A percentile compares a stretch with the other conserved stretches of the same genome.
These are phyloP conservation scores for Diadegma fenestrale DNA, from an alignment of 2,888 invertebrate genomes.

Conservation along the genomic window DNA sequence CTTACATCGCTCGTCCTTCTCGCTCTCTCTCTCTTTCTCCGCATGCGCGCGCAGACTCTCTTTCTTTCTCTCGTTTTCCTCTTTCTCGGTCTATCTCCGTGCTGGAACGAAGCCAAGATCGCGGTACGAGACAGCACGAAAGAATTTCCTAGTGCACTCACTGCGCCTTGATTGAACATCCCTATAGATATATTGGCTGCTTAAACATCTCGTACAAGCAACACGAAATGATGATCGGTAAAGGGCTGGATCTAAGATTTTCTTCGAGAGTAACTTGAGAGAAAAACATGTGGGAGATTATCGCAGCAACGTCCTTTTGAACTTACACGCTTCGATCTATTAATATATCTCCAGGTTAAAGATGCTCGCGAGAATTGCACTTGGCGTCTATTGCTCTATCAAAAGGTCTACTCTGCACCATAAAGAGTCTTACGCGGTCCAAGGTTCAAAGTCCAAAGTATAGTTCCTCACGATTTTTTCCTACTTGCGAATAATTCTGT, in stretches of 20 bases:
- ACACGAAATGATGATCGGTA: slow-evolving; percentile 54
- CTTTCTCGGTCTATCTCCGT: neutral
- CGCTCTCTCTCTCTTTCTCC: neutral
- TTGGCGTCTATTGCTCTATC: slow-evolving; percentile 34
- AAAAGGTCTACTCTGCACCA: neutral
- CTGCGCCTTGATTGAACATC: slow-evolving; percentile 59
- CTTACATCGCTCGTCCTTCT: neutral
- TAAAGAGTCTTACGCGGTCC: neutral
- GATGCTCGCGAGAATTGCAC: slow-evolving; percentile 14
- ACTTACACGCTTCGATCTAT: slow-evolving; percentile 31
- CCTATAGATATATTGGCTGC: slow-evolving; percentile 29
- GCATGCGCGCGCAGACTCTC: neutral
- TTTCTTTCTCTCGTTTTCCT: neutral
- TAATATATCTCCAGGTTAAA: slow-evolving; percentile 44
- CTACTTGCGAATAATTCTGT: slow-evolving; percentile 3
- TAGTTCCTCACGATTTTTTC: slow-evolving; percentile 6
- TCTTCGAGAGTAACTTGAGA: slow-evolving; percentile 17
- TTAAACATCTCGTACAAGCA: slow-evolving; percentile 24
- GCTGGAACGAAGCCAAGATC: slow-evolving; percentile 35
- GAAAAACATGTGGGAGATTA: slow-evolving; percentile 39
- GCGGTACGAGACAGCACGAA: slow-evolving; percentile 45
- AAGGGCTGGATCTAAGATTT: slow-evolving; percentile 45
- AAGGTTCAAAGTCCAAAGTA: slow-evolving; percentile 11
- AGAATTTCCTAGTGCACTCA: slow-evolving; percentile 52
- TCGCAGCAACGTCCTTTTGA: slow-evolving; percentile 30